A percentile compares a stretch with the other conserved stretches of the same genome.
phyloP scores from a whole-genome alignment of 2,113 vertebrate species.

The Nannobrachium achirus region DNA sequence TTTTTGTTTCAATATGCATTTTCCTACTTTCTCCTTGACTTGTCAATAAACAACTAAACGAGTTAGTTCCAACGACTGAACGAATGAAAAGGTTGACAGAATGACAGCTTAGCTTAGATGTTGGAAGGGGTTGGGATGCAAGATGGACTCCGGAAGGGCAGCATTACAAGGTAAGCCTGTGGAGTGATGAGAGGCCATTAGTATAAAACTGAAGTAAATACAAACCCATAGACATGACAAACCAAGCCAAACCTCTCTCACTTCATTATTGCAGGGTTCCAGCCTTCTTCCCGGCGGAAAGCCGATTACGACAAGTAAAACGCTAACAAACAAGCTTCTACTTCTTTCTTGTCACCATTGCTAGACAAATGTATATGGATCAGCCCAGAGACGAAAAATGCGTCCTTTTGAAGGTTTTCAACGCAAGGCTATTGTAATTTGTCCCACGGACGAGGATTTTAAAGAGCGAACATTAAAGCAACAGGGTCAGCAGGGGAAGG shows the following conservation, averaged over 20 bases:
- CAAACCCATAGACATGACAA: conserved; percentile 68
- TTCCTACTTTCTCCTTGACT: too few species aligned
- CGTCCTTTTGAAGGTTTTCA: conserved; percentile 98
- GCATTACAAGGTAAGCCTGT: conserved; percentile 69
- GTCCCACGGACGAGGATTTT: conserved; percentile 94
- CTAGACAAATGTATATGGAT: conserved; percentile 98
- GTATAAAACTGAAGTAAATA: conserved; percentile 65
- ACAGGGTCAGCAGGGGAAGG: conserved; percentile 95
- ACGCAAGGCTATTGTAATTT: conserved; percentile 96
- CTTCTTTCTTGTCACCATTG: conserved; percentile 84
- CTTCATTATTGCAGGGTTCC: conserved; percentile 79
- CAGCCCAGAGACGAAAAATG: conserved; percentile 98
- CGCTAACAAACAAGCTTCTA: conserved; percentile 83
- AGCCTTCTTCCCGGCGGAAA: conserved; percentile 76
- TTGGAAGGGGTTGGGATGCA: too few species aligned
- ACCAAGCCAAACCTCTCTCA: conserved; percentile 78
- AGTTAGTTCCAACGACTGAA: too few species aligned
- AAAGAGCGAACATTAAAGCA: conserved; percentile 93
- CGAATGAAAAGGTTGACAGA: too few species aligned
- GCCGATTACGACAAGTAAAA: conserved; percentile 73
- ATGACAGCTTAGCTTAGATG: too few species aligned
- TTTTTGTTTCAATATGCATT: too few species aligned
- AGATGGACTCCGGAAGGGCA: neutral
- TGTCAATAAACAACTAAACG: too few species aligned
- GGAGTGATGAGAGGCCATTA: conserved; percentile 81